Evolutionary conservation across 2,113 vertebrate genomes (phyloP), one percentile per base, ranked within the genome.

Genomic region (Microtus ochrogaster): DNA sequence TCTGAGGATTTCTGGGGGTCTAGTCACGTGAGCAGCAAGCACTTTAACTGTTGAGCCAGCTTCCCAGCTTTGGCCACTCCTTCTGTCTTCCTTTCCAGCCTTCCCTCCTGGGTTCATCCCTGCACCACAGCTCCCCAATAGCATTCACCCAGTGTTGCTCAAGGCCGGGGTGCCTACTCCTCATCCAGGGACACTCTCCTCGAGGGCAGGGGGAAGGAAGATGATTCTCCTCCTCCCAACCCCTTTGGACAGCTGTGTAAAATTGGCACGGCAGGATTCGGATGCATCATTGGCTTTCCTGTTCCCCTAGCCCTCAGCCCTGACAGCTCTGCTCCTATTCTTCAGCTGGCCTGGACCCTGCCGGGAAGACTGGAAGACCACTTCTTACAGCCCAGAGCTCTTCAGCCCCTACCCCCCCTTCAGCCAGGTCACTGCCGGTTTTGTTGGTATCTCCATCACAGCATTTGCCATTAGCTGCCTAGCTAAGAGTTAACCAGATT

Each of bases 271-370:
- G 16, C 4, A 7, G 39, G 13, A 78, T 88, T 63, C 11, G 4
- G 19, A 33, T 16, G n/a, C 36, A 36, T 41, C 33, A 0, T 68
- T 74, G 41, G 24, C 22, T 41, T 33, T 21, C 6, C 26, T 11
- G 5, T 21, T 11, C 63, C 26, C 63, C 24, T 24, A 10, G 8
- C 24, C 58, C 44, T 28, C 0, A 12, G 1, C 1, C 61, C 36
- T 33, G 30, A 55, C 9, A 7, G 6, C 3, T 33, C 3, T 4
- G 7, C 8, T 24, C 39, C 58, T 10, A 10, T 0, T 7, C 10
- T 65, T 65, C 41, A 1, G 0, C 0, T 0, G 28, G 14, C 47
- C 24, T 21, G 6, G 21, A 30, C 6, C 1, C 39, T n/a, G 36
- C 33, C 36, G 36, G 14, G 6, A 3, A 21, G 76, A 21, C 49